Conservation (phyloP, 2,797 vertebrate species). For the Varecia variegata region DNA sequence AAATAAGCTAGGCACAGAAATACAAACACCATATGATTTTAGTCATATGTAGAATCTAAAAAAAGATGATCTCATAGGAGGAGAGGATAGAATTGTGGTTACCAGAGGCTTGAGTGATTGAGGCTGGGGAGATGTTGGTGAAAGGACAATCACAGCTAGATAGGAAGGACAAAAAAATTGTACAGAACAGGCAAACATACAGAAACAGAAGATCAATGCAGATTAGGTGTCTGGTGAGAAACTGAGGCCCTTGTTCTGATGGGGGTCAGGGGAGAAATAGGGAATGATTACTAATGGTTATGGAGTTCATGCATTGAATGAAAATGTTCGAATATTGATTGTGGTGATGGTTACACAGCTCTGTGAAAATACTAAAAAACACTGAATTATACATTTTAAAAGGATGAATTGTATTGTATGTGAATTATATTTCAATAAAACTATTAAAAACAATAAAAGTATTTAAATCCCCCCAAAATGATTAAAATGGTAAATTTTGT, state of each 20-base stretch:
- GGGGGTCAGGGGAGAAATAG: background rate
- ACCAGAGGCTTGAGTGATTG: background rate
- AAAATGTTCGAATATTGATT: background rate
- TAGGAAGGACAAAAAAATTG: background rate
- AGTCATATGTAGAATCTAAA: background rate
- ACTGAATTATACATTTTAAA: background rate
- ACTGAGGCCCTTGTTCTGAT: background rate
- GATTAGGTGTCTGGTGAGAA: too few relatives aligned
- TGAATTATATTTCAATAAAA: background rate
- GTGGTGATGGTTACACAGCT: background rate
- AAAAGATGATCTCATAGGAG: background rate
- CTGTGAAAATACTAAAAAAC: background rate
- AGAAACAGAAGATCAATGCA: too few relatives aligned
- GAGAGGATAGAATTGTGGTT: background rate
- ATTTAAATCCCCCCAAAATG: background rate
- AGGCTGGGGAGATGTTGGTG: background rate
- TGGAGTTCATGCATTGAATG: too few relatives aligned
- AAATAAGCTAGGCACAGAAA: background rate
- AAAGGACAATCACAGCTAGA: background rate
- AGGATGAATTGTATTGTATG: background rate
- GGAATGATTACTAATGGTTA: background rate
- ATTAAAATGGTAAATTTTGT: background rate
- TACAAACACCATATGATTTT: background rate
- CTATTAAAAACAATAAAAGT: background rate
- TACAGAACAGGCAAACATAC: background rate